Base-by-base conservation (phyloP, 2,797 vertebrate species). In the Hoplostethus mediterraneus region DNA sequence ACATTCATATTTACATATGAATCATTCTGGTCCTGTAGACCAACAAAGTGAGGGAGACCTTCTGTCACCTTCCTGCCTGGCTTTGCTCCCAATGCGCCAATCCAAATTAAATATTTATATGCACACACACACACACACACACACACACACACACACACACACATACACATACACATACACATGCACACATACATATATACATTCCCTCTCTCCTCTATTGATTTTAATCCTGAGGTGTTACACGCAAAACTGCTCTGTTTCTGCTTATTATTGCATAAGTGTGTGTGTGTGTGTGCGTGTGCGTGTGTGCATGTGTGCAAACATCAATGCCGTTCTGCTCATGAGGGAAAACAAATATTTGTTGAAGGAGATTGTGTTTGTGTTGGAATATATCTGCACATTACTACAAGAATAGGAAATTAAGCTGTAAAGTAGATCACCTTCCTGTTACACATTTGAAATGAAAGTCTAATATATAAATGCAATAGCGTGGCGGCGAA, bases 11-110 rank as follows among this genome's bases (percentile, higher is more conserved):
- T 36, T 36, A 36, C 33, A 53, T 44, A 28, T 53, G 25, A 28
- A 45, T 4, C 58, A 14, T 56, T 14, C 30, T 16, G 28, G 28
- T 28, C 2, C 28, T 28, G 28, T 17, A 6, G 33, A 59, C 56
- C 16, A 21, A 1, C 11, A 28, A 38, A 60, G 36, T 40, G 16
- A 7, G 55, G 13, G 25, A 14, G 40, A 44, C 10, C 4, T 64
- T 21, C 36, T 64, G 63, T 64, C 63, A 28, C 33, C 49, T 53
- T 53, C 33, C 30, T 47, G 38, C 62, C 62, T 53, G 62, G 31
- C n/a, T 53, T 16, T 12, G n/a, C 13, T 53, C 11, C 33, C 8
- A 1, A 12, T 13, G 6, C 21, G 16, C 38, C 21, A 16, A 55
- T 28, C 25, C 38, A 66, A 42, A 55, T 54, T 44, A 54, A 55